A percentile compares a stretch with the other conserved stretches of the same genome.
Conservation (phyloP, 1,140 invertebrate genomes). For the Tetragnatha versicolor region DNA sequence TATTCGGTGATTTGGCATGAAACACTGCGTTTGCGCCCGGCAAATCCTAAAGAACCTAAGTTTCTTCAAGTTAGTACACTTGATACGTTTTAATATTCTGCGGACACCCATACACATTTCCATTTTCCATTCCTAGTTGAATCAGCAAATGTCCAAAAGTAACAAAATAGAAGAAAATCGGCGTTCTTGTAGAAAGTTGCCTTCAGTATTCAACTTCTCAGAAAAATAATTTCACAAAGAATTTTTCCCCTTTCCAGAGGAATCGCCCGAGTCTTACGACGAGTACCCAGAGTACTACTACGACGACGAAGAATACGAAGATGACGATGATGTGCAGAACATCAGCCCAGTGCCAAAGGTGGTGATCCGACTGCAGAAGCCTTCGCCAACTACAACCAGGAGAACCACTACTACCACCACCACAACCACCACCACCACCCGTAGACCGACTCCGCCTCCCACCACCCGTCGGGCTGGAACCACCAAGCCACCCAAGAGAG, state of each 20-base stretch:
- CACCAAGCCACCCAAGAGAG: constrained; percentile 32
- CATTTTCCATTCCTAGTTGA: too few relatives aligned
- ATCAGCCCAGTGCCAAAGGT: constrained; percentile 34
- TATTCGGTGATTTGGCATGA: too few relatives aligned
- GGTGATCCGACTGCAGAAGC: constrained; percentile 34
- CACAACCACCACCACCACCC: constrained; percentile 13
- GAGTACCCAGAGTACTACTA: constrained; percentile 53
- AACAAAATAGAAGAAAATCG: too few relatives aligned
- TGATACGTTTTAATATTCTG: too few relatives aligned
- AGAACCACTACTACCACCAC: constrained; percentile 32
- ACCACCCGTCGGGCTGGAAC: constrained; percentile 12
- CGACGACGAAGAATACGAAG: constrained; percentile 47
- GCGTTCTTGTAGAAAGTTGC: too few relatives aligned
- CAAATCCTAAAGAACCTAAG: too few relatives aligned
- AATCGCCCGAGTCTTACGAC: constrained; percentile 9
- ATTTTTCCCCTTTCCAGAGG: constrained; percentile 11
- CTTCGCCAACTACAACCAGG: not conserved
- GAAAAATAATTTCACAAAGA: not conserved
- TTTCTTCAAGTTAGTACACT: too few relatives aligned
- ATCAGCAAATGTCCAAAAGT: too few relatives aligned
- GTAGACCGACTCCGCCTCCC: not conserved
- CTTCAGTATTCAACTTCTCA: not conserved
- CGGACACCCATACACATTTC: too few relatives aligned
- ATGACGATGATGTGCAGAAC: constrained; percentile 29
- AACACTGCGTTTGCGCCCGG: too few relatives aligned